Conservation (phyloP, 2,797 vertebrate species). For the Danio kyathit region DNA sequence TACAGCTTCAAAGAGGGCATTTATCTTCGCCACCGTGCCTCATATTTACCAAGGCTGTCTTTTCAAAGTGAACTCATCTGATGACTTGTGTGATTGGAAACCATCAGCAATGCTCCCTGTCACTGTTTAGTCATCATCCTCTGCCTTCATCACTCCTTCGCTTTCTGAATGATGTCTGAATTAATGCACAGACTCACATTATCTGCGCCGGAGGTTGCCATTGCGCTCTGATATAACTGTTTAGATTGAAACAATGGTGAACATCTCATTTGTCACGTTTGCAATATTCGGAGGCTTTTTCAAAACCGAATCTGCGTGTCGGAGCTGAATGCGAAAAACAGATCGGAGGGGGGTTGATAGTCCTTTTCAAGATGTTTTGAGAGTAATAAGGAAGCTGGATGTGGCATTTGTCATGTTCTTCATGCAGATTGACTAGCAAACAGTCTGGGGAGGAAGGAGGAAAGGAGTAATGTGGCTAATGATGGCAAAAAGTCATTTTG, state of each 20-base stretch:
- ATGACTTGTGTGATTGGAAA: conserved; percentile 61
- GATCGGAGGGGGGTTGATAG: conserved; percentile 11
- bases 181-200: conserved; percentile 41
- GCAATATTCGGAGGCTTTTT: conserved; percentile 29
- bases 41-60: conserved; percentile 57
- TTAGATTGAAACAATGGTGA: conserved; percentile 34
- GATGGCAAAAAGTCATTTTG: neutral
- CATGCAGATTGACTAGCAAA: conserved; percentile 3
- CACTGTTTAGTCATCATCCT: conserved; percentile 25
- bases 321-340: neutral
- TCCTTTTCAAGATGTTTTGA: conserved; percentile 20
- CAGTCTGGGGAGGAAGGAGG: neutral
- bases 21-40: conserved; percentile 54
- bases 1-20: conserved; percentile 63
- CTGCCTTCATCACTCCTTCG: neutral
- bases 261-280: conserved; percentile 38
- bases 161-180: conserved; percentile 37
- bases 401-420: conserved; percentile 31
- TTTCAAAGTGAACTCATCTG: conserved; percentile 49
- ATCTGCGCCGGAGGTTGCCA: conserved; percentile 17
- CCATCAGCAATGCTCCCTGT: conserved; percentile 25
- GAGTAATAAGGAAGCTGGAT: conserved; percentile 26
- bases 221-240: conserved; percentile 51
- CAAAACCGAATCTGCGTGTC: conserved; percentile 22
- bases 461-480: conserved; percentile 7